phyloP scores from a whole-genome alignment of 2,888 invertebrate genomes.

The Lampropteryx suffumata region DNA sequence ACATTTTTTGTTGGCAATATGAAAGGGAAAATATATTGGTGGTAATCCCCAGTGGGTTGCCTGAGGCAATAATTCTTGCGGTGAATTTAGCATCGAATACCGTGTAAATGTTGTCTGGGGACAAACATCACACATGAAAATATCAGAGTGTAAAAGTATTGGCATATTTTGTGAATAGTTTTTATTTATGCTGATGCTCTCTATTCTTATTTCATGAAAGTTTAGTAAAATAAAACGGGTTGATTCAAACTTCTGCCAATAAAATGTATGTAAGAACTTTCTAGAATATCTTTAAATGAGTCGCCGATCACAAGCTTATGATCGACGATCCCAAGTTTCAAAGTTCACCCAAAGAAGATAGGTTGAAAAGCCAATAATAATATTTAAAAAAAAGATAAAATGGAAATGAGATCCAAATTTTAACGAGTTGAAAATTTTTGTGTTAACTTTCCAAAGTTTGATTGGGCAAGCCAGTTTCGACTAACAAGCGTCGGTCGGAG shows the following conservation, averaged over 20 bases:
- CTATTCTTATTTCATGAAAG: conserved; percentile 3
- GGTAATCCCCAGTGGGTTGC: conserved; percentile 35
- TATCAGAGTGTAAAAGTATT: conserved; percentile 1
- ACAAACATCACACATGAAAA: conserved; percentile 22
- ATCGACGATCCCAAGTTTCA: no score
- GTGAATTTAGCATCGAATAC: conserved; percentile 34
- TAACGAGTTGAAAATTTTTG: conserved; percentile 32
- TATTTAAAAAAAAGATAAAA: conserved; percentile 33
- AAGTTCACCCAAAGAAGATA: conserved; percentile 8
- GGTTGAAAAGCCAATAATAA: conserved; percentile 25
- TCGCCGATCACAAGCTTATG: no score
- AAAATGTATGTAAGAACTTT: neutral
- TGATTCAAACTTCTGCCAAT: neutral
- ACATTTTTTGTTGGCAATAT: conserved; percentile 21
- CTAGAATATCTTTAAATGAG: no score
- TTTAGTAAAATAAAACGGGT: neutral
- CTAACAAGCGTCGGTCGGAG: conserved; percentile 17
- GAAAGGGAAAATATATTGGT: conserved; percentile 35
- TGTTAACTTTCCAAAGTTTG: conserved; percentile 38
- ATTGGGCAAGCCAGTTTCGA: conserved; percentile 38
- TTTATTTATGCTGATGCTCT: neutral
- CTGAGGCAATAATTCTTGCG: conserved; percentile 31
- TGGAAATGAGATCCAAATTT: conserved; percentile 40
- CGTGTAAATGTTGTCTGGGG: conserved; percentile 37
- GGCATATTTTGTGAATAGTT: conserved; percentile 6